A percentile compares a stretch with the other conserved stretches of the same genome.
These are phyloP conservation scores for Sebastes vulpes DNA, from an alignment of 2,797 vertebrate species.

Conservation along the genomic window DNA sequence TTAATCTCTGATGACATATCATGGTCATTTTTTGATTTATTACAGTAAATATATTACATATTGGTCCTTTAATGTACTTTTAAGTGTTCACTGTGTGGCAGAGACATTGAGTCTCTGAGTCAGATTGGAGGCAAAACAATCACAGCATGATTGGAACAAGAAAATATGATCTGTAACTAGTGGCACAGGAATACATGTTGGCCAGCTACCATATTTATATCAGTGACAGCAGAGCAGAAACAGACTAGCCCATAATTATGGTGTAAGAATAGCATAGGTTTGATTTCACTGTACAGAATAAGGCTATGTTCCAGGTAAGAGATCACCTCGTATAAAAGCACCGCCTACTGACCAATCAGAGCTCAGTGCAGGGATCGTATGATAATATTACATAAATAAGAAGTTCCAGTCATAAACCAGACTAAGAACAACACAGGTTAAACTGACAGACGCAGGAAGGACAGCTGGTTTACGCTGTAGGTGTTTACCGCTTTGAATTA, in stretches of 20 bases:
- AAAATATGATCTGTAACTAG: neutral
- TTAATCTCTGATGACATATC: too few relatives aligned
- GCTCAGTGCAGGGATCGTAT: rapidly evolving
- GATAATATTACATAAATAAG: too few relatives aligned
- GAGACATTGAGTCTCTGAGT: neutral
- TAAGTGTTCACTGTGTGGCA: neutral
- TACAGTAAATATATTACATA: too few relatives aligned
- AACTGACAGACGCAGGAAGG: too few relatives aligned
- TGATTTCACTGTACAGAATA: neutral
- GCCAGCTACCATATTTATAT: neutral
- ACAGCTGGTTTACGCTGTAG: too few relatives aligned
- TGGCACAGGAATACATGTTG: neutral
- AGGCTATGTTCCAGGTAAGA: too few relatives aligned
- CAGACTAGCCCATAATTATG: neutral
- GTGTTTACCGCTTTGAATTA: too few relatives aligned
- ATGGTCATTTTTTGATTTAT: too few relatives aligned
- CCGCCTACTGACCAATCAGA: too few relatives aligned
- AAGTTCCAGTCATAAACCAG: too few relatives aligned
- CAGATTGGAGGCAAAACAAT: neutral
- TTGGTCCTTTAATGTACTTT: neutral
- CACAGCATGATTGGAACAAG: neutral
- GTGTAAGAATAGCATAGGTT: neutral
- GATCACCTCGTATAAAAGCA: too few relatives aligned
- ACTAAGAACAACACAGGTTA: too few relatives aligned
- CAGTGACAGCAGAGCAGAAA: neutral